phyloP scores from a whole-genome alignment of 2,113 vertebrate species.

The Daphoenositta chrysoptera region DNA sequence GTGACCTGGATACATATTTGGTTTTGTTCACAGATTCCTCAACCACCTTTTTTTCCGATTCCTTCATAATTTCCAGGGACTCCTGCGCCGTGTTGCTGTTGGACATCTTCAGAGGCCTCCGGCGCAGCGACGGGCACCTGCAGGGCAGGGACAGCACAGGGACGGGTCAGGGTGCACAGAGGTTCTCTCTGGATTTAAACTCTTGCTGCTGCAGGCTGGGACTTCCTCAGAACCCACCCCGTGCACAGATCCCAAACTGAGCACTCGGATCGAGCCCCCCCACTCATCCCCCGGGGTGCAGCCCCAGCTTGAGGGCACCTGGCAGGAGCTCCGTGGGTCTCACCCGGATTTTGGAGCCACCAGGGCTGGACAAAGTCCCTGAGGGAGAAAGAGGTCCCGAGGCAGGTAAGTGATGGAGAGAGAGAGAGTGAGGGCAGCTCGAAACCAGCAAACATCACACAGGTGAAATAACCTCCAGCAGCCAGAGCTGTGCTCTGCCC shows the following conservation, averaged over 20 bases:
- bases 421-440: background rate
- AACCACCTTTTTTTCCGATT: constrained; percentile 80
- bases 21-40: constrained; percentile 81
- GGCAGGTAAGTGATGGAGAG: background rate
- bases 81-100: constrained; percentile 79
- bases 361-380: background rate
- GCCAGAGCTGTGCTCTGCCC: background rate
- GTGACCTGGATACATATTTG: constrained; percentile 74
- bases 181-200: background rate
- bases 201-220: accelerated
- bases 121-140: constrained; percentile 56
- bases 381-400: background rate
- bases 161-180: background rate
- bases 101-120: constrained; percentile 76
- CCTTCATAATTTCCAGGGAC: constrained; percentile 84
- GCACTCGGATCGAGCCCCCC: background rate
- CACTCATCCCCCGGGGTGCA: background rate
- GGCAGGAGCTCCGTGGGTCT: background rate
- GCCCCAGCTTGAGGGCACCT: background rate
- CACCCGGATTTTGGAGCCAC: background rate
- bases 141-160: background rate
- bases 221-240: background rate
- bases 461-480: background rate
- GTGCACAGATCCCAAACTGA: background rate
- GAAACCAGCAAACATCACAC: background rate